Conservation (phyloP, 2,797 vertebrate genomes). For the Eospalax fontanierii region DNA sequence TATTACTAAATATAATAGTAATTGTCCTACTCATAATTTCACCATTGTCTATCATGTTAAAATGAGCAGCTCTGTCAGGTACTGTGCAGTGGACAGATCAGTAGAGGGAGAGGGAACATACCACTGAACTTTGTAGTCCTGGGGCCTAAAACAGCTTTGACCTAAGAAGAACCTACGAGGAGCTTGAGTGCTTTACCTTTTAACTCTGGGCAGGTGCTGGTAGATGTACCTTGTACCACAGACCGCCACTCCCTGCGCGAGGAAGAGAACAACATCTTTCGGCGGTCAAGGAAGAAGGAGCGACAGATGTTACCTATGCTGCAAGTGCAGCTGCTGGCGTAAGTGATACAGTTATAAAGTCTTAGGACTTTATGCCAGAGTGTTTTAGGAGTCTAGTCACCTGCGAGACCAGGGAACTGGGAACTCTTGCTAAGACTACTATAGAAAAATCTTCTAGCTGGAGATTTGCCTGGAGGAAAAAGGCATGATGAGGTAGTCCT, state of each 20-base stretch:
- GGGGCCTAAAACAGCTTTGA: neutral
- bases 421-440: constrained; percentile 10
- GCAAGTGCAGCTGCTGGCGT: constrained; percentile 96
- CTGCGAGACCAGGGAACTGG: neutral
- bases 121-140: neutral
- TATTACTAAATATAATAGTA: constrained; percentile 49
- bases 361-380: constrained; percentile 10
- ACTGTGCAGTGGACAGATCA: constrained; percentile 3
- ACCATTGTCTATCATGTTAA: constrained; percentile 45
- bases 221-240: constrained; percentile 97
- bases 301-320: constrained; percentile 94
- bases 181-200: constrained; percentile 20
- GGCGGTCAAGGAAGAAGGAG: constrained; percentile 92
- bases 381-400: neutral
- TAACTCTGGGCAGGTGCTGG: constrained; percentile 93
- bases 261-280: constrained; percentile 97
- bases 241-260: constrained; percentile 95
- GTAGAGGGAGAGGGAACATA: neutral
- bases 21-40: constrained; percentile 54
- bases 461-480: constrained; percentile 9
- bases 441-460: neutral
- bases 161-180: neutral
- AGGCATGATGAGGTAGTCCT: neutral
- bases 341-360: constrained; percentile 86
- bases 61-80: constrained; percentile 51